Percentiles rank a stretch among this genome's conserved stretches.
These are phyloP conservation scores for Microplitis demolitor DNA, from an alignment of 1,140 invertebrate genomes.

Conservation along the genomic window DNA sequence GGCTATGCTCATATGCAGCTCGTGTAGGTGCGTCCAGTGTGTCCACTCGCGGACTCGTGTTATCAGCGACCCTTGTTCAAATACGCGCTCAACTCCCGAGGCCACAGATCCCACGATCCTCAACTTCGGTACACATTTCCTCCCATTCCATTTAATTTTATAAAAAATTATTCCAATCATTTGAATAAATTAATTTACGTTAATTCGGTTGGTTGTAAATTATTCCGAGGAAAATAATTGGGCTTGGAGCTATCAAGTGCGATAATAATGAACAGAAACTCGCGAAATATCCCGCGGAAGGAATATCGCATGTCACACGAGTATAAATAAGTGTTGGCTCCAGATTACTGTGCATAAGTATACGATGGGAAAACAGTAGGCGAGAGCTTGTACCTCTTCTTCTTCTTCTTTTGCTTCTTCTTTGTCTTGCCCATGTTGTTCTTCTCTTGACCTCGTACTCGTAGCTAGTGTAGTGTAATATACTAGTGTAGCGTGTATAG, in stretches of 20 bases:
- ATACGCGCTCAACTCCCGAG: conserved; percentile 34
- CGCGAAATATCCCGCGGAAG: not conserved
- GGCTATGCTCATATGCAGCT: not conserved
- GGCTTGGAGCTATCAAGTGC: conserved; percentile 31
- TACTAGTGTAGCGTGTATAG: conserved; percentile 47
- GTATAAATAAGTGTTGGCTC: conserved; percentile 4
- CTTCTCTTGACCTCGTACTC: conserved; percentile 25
- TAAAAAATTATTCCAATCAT: conserved; percentile 35
- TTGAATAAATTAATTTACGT: not conserved
- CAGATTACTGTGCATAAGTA: not conserved
- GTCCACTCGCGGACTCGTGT: conserved; percentile 31
- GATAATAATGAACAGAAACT: conserved; percentile 27
- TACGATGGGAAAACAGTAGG: conserved; percentile 27
- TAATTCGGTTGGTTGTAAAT: not conserved
- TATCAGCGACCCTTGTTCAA: conserved; percentile 45
- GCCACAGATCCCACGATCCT: not conserved
- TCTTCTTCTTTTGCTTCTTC: not conserved
- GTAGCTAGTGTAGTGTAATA: conserved; percentile 39
- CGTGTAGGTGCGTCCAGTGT: conserved; percentile 36
- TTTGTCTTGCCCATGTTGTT: not conserved
- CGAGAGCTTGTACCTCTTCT: not conserved
- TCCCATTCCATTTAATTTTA: not conserved
- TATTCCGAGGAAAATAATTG: conserved; percentile 30
- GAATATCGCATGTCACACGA: conserved; percentile 18
- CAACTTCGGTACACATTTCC: not conserved